phyloP scores from a whole-genome alignment of 2,888 invertebrate species.

The Himalopsyche tibetana region DNA sequence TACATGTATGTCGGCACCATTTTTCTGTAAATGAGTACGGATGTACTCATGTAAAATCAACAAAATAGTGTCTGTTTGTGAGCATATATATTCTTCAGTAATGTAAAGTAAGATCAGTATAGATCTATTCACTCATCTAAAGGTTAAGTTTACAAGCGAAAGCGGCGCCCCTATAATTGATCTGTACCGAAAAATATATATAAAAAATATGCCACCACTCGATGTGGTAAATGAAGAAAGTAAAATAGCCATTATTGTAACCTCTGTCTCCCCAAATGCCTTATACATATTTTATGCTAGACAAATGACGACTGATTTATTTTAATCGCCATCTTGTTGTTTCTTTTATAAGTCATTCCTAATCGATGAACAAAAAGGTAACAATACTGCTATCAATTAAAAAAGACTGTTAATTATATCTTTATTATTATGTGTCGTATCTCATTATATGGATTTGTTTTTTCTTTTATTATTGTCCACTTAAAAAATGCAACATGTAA shows the following conservation, averaged over 20 bases:
- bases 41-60: too few relatives aligned
- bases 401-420: constrained; percentile 71
- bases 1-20: too few relatives aligned
- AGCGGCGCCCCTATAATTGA: too few relatives aligned
- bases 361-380: constrained; percentile 75
- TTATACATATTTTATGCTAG: constrained; percentile 52
- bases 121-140: too few relatives aligned
- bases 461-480: constrained; percentile 45
- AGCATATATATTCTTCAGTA: too few relatives aligned
- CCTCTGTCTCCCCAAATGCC: constrained; percentile 37
- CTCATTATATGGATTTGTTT: constrained; percentile 52
- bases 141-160: too few relatives aligned
- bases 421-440: constrained; percentile 54
- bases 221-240: not conserved
- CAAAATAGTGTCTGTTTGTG: too few relatives aligned
- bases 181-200: not conserved
- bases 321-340: constrained; percentile 71
- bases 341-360: constrained; percentile 75
- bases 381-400: constrained; percentile 74
- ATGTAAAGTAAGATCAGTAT: too few relatives aligned
- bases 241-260: not conserved
- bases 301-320: constrained; percentile 64
- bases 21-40: too few relatives aligned
- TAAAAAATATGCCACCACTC: not conserved
- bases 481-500: constrained; percentile 40